These are phyloP conservation scores for Porites lutea DNA, from an alignment of 64 coral and sea anemone genomes.

Conservation along the genomic window DNA sequence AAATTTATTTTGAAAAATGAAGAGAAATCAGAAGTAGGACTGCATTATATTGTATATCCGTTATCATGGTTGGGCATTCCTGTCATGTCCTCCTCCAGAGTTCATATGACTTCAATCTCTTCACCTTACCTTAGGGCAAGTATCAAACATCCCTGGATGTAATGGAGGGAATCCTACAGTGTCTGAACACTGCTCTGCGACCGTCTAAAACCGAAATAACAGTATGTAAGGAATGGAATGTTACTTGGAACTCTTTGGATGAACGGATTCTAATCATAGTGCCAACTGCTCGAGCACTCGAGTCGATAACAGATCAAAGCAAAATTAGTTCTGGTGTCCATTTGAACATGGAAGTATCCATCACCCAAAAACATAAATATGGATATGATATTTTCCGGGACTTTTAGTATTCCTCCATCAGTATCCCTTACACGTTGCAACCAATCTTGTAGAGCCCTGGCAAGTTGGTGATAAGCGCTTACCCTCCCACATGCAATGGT, in stretches of 20 bases:
- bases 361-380: neutral
- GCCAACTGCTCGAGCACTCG: neutral
- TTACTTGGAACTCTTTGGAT: neutral
- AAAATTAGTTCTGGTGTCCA: neutral
- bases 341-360: neutral
- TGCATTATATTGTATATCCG: neutral
- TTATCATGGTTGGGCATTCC: neutral
- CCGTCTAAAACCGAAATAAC: neutral
- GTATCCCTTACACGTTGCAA: neutral
- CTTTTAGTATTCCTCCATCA: neutral
- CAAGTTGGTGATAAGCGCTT: constrained; percentile 18
- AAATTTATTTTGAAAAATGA: neutral
- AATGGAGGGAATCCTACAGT: neutral
- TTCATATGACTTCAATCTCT: neutral
- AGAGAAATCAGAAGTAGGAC: neutral
- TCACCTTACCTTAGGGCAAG: neutral
- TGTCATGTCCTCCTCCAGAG: neutral
- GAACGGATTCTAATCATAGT: neutral
- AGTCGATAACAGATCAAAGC: neutral
- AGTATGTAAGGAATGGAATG: neutral
- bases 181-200: neutral
- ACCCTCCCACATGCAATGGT: constrained; percentile 13
- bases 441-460: neutral
- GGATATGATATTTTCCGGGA: neutral
- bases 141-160: neutral